Evolutionary conservation across 2,113 vertebrate species (phyloP).

Genomic region (Picathartes gymnocephalus): DNA sequence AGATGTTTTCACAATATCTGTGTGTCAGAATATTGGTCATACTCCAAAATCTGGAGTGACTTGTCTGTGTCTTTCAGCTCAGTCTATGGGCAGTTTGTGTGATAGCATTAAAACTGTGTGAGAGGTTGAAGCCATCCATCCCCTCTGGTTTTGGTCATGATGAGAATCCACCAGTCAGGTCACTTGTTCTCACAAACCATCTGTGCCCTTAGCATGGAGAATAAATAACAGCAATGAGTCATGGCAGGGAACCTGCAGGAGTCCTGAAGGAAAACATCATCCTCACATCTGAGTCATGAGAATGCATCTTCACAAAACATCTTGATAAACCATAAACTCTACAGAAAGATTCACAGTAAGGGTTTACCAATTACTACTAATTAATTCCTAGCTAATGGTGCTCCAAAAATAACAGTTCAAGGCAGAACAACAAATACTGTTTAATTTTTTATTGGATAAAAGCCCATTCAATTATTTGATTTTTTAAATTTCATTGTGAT

Average conservation of each 20-base stretch:
- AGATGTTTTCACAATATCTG: background rate
- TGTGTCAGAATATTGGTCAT: background rate
- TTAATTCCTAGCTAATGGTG: background rate
- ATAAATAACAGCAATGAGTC: background rate
- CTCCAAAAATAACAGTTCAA: background rate
- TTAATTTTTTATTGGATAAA: background rate
- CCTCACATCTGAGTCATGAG: background rate
- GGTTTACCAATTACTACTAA: background rate
- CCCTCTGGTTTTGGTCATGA: background rate
- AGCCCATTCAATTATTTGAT: background rate
- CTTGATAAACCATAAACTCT: background rate
- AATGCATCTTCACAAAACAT: background rate
- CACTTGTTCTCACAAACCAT: background rate
- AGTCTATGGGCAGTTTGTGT: background rate
- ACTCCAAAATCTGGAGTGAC: background rate
- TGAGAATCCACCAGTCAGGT: background rate
- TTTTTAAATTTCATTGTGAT: background rate
- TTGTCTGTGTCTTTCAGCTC: background rate
- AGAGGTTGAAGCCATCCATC: background rate
- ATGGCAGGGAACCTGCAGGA: background rate
- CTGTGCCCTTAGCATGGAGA: background rate
- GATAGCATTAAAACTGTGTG: background rate
- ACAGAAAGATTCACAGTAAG: background rate
- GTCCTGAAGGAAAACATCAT: background rate
- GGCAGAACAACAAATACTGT: background rate